phyloP scores from a whole-genome alignment of 2,797 vertebrate species.

The Neosilurus hyrtlii region DNA sequence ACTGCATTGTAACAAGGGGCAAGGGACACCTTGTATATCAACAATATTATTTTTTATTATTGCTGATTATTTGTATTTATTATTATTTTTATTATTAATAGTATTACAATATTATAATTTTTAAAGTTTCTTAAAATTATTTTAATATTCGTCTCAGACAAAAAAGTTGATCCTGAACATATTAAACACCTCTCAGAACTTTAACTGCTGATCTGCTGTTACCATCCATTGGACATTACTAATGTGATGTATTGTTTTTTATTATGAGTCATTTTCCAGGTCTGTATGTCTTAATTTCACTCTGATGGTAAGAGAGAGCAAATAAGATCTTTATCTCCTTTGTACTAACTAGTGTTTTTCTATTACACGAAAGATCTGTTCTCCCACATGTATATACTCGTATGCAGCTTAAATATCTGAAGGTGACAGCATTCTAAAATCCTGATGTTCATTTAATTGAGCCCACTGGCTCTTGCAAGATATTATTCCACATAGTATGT shows the following conservation, averaged over 20 bases:
- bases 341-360: neutral
- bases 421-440: slow-evolving; percentile 11
- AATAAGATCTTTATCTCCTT: neutral
- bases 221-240: neutral
- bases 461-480: slow-evolving; percentile 6
- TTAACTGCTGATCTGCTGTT: neutral
- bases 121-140: neutral
- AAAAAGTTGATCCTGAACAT: neutral
- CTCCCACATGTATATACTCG: neutral
- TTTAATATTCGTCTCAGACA: neutral
- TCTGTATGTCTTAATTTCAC: neutral
- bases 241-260: neutral
- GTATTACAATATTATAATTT: neutral
- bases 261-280: neutral
- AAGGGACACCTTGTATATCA: too few species aligned
- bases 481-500: slow-evolving; percentile 21
- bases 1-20: too few species aligned
- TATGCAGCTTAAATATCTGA: slow-evolving; percentile 6
- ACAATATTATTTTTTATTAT: too few species aligned
- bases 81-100: too few species aligned
- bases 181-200: neutral
- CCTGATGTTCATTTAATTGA: slow-evolving; percentile 18
- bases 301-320: neutral
- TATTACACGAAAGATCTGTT: neutral
- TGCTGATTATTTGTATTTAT: too few species aligned